Conservation (phyloP, 2,797 vertebrate species). For the Scolopax rusticola region DNA sequence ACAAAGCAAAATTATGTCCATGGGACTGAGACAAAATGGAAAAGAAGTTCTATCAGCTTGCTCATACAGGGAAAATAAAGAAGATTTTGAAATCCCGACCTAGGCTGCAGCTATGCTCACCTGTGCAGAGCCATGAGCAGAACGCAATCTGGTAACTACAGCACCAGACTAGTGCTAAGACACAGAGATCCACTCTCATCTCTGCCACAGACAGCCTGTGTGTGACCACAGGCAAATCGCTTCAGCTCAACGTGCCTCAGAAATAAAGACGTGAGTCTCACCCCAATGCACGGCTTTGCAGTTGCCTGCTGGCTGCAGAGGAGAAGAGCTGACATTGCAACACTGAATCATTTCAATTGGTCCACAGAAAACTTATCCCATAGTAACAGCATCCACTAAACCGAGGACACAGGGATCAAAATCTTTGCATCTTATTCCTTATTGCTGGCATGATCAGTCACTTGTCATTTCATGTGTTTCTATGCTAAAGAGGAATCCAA, state of each 20-base stretch:
- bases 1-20: neutral
- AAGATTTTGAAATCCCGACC: neutral
- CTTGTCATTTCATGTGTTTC: neutral
- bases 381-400: neutral
- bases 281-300: neutral
- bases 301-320: neutral
- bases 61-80: neutral
- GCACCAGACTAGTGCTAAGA: neutral
- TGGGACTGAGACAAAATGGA: neutral
- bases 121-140: neutral
- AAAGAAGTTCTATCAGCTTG: neutral
- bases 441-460: neutral
- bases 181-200: neutral
- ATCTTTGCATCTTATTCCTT: neutral
- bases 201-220: neutral
- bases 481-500: neutral
- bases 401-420: rapidly evolving
- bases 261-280: neutral
- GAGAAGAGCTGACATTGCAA: neutral
- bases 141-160: neutral
- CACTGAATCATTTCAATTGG: neutral
- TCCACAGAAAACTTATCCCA: neutral
- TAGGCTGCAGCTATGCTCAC: neutral
- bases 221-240: neutral
- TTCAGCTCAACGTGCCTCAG: neutral